Percentiles rank a stretch among this genome's conserved stretches.
Conservation (phyloP, 2,113 vertebrate genomes). For the Phalacrocorax aristotelis region DNA sequence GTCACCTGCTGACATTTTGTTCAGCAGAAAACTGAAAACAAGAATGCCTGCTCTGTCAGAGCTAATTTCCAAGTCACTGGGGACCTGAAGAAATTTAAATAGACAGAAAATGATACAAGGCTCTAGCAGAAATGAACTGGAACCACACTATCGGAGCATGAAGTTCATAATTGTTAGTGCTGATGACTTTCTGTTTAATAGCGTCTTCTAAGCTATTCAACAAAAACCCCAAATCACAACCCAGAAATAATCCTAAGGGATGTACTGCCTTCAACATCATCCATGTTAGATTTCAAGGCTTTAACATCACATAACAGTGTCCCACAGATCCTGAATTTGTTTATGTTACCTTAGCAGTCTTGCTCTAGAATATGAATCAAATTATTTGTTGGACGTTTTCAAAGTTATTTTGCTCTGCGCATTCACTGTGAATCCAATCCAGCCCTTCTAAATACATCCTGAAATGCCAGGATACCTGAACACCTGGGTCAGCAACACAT, state of each 20-base stretch:
- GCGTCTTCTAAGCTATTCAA: not conserved
- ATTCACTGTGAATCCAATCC: not conserved
- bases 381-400: not conserved
- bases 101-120: not conserved
- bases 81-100: not conserved
- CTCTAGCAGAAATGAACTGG: not conserved
- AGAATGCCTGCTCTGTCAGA: not conserved
- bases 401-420: not conserved
- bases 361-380: not conserved
- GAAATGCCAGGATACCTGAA: not conserved
- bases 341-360: not conserved
- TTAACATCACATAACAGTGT: not conserved
- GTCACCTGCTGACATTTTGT: slow-evolving; percentile 17
- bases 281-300: not conserved
- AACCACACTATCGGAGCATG: not conserved
- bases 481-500: not conserved
- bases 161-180: not conserved
- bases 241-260: not conserved
- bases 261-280: not conserved
- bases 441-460: not conserved
- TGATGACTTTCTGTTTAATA: not conserved
- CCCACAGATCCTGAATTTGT: not conserved
- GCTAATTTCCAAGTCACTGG: not conserved
- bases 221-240: not conserved
- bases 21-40: not conserved